Evolutionary conservation across 2,113 vertebrate genomes (phyloP).

Genomic region (Protobothrops mucrosquamatus): DNA sequence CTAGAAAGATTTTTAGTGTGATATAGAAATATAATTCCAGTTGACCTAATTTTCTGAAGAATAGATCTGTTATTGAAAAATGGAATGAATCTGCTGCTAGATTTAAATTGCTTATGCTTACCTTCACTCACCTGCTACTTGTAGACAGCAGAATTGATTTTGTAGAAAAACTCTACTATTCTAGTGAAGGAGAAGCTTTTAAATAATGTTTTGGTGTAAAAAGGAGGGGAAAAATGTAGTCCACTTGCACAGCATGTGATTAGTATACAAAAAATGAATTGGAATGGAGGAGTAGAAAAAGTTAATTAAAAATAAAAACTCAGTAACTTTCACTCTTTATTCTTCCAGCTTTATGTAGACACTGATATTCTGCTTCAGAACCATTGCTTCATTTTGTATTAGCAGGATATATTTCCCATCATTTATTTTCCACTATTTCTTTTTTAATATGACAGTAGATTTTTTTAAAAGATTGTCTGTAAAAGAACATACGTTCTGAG

Average conservation of each 20-base stretch:
- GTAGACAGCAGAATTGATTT: not conserved
- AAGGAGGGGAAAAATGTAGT: not conserved
- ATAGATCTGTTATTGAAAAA: not conserved
- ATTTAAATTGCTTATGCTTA: not conserved
- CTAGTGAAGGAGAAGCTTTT: not conserved
- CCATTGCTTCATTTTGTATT: not conserved
- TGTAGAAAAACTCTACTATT: not conserved
- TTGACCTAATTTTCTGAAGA: not conserved
- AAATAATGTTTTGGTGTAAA: not conserved
- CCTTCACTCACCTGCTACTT: not conserved
- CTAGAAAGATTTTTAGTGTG: not conserved
- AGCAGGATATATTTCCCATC: not conserved
- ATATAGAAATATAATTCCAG: not conserved
- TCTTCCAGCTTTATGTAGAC: not conserved
- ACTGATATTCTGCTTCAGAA: not conserved
- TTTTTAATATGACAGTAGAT: not conserved
- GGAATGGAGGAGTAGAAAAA: not conserved
- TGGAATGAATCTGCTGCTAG: not conserved
- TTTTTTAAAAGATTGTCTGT: not conserved
- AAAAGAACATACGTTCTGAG: not conserved
- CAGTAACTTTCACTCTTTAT: not conserved
- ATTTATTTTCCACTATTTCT: not conserved
- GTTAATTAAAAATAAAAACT: not conserved
- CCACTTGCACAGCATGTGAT: not conserved
- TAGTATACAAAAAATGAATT: not conserved